These are phyloP conservation scores for Brachionus manjavacas DNA, from an alignment of 1,140 invertebrate species.

Conservation along the genomic window DNA sequence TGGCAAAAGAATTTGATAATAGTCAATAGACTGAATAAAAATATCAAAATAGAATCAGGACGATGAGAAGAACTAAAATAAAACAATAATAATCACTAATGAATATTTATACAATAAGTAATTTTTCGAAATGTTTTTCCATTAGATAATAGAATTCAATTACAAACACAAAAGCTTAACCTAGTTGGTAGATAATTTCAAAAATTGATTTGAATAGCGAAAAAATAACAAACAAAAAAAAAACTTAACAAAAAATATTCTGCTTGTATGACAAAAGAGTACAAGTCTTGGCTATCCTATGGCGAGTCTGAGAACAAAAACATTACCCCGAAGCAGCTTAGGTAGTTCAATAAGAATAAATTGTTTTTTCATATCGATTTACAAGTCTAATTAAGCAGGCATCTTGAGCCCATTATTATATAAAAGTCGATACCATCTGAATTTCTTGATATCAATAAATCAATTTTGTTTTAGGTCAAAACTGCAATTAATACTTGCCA, in stretches of 20 bases:
- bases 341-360: background rate
- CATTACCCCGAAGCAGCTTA: background rate
- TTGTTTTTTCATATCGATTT: background rate
- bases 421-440: background rate
- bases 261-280: background rate
- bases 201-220: background rate
- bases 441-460: conserved; percentile 20
- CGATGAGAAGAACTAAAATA: background rate
- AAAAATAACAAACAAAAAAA: background rate
- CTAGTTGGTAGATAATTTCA: conserved; percentile 12
- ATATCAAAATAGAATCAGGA: too few relatives aligned
- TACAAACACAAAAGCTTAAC: background rate
- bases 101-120: background rate
- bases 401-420: conserved; percentile 35
- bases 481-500: conserved; percentile 25
- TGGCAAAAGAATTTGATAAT: background rate
- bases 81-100: background rate
- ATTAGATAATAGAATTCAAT: background rate
- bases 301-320: background rate
- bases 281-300: background rate
- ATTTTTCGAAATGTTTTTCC: conserved; percentile 18
- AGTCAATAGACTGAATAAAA: too few relatives aligned
- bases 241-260: background rate
- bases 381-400: background rate
- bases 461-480: conserved; percentile 32